Evolutionary conservation across 2,888 invertebrate genomes (phyloP).

Genomic region (Archips xylosteana): DNA sequence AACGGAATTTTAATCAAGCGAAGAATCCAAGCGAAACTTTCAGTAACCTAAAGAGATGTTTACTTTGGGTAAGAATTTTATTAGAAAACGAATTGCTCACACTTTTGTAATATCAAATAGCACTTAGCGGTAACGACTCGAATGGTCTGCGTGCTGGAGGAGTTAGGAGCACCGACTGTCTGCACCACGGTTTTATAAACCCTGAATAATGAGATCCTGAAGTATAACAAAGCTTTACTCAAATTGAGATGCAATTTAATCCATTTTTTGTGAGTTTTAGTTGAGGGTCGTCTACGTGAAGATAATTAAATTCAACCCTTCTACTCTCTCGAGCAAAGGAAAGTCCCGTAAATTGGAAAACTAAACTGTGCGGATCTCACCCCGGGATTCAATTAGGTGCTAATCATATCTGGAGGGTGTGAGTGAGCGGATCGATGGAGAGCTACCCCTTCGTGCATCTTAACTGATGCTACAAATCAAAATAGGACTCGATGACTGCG

Average conservation of each 20-base stretch:
- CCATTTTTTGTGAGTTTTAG: conserved; percentile 68
- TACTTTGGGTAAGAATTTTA: conserved; percentile 39
- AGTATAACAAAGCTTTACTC: conserved; percentile 56
- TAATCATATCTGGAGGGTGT: conserved; percentile 85
- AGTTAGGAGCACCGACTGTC: conserved; percentile 47
- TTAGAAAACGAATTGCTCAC: conserved; percentile 45
- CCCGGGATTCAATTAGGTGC: conserved; percentile 84
- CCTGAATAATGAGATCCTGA: conserved; percentile 54
- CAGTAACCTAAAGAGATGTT: conserved; percentile 33
- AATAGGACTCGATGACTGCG: conserved; percentile 34
- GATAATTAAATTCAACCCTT: conserved; percentile 84
- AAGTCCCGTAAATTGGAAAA: conserved; percentile 85
- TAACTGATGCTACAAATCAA: conserved; percentile 49
- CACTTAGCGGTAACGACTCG: conserved; percentile 59
- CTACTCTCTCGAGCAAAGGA: conserved; percentile 74
- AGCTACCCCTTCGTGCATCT: conserved; percentile 67
- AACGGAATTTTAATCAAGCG: conserved; percentile 44
- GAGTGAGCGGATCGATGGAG: conserved; percentile 78
- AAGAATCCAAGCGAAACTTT: conserved; percentile 41
- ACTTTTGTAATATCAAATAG: conserved; percentile 57
- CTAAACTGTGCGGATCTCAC: conserved; percentile 83
- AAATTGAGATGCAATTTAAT: conserved; percentile 68
- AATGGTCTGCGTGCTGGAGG: conserved; percentile 54
- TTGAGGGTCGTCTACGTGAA: conserved; percentile 65
- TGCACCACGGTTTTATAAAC: conserved; percentile 49